Evolutionary conservation across 2,797 vertebrate genomes (phyloP).

Genomic region (Melanotaenia maccullochi): DNA sequence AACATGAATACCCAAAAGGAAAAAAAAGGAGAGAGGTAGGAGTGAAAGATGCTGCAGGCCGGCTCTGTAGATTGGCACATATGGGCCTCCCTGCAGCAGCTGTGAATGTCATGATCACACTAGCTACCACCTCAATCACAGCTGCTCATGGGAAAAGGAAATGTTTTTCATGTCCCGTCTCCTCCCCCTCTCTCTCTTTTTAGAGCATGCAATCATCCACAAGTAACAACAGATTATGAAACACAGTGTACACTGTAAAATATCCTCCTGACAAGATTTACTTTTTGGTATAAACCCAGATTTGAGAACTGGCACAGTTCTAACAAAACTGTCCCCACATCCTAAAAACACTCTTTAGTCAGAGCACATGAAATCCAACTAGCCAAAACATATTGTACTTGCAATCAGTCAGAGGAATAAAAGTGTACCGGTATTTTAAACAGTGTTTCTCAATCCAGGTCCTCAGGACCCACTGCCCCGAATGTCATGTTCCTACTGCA

Average conservation of each 20-base stretch:
- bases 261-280: conserved; percentile 7
- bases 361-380: neutral
- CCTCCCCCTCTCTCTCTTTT: neutral
- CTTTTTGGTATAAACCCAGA: conserved; percentile 11
- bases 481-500: too few species aligned
- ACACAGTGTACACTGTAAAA: conserved; percentile 5
- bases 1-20: neutral
- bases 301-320: conserved; percentile 7
- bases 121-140: conserved; percentile 44
- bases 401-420: neutral
- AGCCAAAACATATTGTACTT: neutral
- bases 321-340: conserved; percentile 16
- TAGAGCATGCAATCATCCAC: conserved; percentile 27
- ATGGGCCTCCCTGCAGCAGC: conserved; percentile 62
- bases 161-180: neutral
- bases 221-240: conserved; percentile 48
- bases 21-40: neutral
- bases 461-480: too few species aligned
- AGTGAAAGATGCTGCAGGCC: conserved; percentile 33
- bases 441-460: too few species aligned
- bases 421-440: too few species aligned
- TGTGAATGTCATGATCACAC: conserved; percentile 61
- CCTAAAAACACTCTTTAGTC: conserved; percentile 8
- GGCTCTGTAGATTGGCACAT: conserved; percentile 48
- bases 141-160: conserved; percentile 44